Conservation (phyloP, 1,140 invertebrate genomes). For the Cotesia glomerata region DNA sequence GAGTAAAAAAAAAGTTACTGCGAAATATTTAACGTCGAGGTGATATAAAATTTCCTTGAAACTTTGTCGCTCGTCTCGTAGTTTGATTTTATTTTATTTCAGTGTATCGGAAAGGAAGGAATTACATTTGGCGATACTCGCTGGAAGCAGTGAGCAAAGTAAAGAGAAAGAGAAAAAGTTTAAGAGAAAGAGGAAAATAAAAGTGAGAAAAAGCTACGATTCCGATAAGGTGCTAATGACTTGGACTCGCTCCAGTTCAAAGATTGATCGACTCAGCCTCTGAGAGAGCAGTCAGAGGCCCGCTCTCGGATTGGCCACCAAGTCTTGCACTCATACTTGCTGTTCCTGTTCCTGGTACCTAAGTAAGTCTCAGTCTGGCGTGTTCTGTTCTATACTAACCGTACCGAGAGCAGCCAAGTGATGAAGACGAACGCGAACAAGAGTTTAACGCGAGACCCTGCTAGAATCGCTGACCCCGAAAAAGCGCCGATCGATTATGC, state of each 20-base stretch:
- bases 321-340: too few species aligned
- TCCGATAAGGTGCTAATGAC: conserved; percentile 38
- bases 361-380: neutral
- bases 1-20: too few species aligned
- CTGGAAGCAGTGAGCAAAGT: too few species aligned
- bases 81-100: conserved; percentile 30
- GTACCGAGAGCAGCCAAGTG: neutral
- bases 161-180: too few species aligned
- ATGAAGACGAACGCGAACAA: neutral
- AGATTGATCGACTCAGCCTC: conserved; percentile 33
- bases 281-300: neutral
- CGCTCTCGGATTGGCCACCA: neutral
- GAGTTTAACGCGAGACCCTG: neutral
- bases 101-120: conserved; percentile 30
- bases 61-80: too few species aligned
- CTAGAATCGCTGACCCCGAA: conserved; percentile 30
- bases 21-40: too few species aligned
- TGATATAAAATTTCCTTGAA: too few species aligned
- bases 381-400: neutral
- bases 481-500: conserved; percentile 27
- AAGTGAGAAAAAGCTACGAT: conserved; percentile 21
- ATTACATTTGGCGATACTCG: conserved; percentile 3
- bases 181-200: conserved; percentile 16
- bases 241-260: conserved; percentile 31
- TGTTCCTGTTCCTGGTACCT: neutral